Evolutionary conservation across 53 echinoderm and acorn worm genomes (phyloP), one percentile per base, ranked within the genome.

Genomic region (Temnopleurus reevesii): DNA sequence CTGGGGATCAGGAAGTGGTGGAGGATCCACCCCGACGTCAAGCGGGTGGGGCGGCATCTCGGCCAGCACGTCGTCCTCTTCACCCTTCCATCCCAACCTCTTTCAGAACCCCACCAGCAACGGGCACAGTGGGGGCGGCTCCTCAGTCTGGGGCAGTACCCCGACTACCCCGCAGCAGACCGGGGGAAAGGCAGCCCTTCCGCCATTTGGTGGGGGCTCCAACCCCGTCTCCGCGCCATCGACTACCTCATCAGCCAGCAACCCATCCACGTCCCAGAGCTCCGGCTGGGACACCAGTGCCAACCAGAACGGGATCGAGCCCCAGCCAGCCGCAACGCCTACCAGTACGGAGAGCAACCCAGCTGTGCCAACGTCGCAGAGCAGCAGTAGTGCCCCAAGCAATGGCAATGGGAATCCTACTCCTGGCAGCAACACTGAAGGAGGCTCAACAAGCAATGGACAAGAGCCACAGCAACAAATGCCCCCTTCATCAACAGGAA

Each of bases 41-140:
- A 81, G 81, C 12, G 89, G 94, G 57, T 92, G 92, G 87, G 94
- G 94, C 33, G 81, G 90, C 80, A 92, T 92, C 59, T 82, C 94
- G 33, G 81, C 85, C 31, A 51, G 63, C 49, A 24, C 89, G 15
- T 59, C 86, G 4, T 46, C 88, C 53, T 51, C 66, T 29, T 86
- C 86, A 5, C 30, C 61, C 45, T 87, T 87, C 88, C 88, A 87
- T 55, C 86, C 85, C 58, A 81, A 77, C 81, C 93, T 63, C 90
- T 88, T 77, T 90, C 90, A 79, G 81, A 92, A 89, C 83, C 38
- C 66, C 89, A 81, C 53, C 93, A 93, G 86, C 93, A 89, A 91
- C 54, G 91, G 63, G 76, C 87, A 65, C 65, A 71, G 91, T 44
- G 59, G 91, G 63, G 86, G 91, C 38, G n/a, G n/a, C n/a, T 57